Conservation (phyloP, 2,113 vertebrate species). For the Arvicanthis niloticus region DNA sequence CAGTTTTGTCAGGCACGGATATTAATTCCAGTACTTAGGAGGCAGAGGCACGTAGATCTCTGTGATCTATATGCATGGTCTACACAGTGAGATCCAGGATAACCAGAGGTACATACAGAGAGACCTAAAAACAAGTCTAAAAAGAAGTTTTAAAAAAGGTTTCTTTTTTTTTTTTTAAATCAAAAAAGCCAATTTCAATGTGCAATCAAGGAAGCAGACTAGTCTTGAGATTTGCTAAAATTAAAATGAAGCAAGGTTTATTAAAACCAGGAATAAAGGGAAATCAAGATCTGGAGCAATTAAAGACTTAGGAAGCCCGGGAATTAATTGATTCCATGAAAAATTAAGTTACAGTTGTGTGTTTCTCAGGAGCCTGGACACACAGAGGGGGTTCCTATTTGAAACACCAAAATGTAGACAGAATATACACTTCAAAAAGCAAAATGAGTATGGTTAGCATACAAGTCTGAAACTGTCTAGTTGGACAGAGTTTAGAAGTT, state of each 20-base stretch:
- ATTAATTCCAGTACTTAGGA: neutral
- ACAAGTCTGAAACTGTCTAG: neutral
- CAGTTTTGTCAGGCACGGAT: neutral
- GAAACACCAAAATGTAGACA: neutral
- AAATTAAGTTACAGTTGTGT: neutral
- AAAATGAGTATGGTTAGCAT: neutral
- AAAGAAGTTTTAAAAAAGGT: neutral
- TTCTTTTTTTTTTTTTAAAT: no score
- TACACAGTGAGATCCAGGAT: neutral
- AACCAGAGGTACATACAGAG: neutral
- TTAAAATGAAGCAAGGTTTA: neutral
- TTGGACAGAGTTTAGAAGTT: neutral
- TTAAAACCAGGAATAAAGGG: neutral
- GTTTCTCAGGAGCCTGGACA: neutral
- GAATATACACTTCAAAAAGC: neutral
- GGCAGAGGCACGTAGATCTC: neutral
- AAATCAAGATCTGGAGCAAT: neutral
- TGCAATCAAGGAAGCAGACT: neutral
- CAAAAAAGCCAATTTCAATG: neutral
- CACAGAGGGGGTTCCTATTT: neutral
- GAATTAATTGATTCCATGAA: constrained; percentile 30
- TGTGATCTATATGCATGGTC: neutral
- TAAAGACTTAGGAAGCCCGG: neutral
- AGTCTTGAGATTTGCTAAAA: neutral
- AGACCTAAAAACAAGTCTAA: neutral